Evolutionary conservation across 2,113 vertebrate species (phyloP), one percentile per base, ranked within the genome.

Genomic region (Cephalopholis sonnerati): DNA sequence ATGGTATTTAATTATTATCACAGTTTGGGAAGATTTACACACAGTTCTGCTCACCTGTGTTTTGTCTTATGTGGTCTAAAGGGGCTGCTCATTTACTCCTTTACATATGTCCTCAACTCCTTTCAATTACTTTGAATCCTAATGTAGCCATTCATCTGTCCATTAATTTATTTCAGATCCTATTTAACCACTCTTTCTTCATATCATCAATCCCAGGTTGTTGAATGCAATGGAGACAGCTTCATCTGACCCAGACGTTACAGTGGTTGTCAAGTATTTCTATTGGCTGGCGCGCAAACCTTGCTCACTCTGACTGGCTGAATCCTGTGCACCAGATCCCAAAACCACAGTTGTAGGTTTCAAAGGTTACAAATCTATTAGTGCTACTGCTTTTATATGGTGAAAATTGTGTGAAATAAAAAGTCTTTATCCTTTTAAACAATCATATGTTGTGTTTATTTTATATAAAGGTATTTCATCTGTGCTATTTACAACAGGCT

Each of bases 281-380:
- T 93, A 85, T 75, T 68, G 88, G 79, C 54, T 92, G 59, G 91
- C 90, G 0, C 18, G 79, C 27, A 93, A 94, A 81, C 92, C 92
- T 36, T 57, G 48, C 5, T 50, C 48, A 18, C 6, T 32, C 15
- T 36, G 39, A 18, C 17, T 50, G 48, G 48, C 16, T 17, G 4
- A 18, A 50, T 18, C 16, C 16, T 50, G 48, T 7, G 5, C 48
- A 50, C 16, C 48, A 50, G 48, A 48, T 48, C 46, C 13, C 9
- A 2, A 44, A 7, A 2, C 6, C 41, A 44, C 8, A 10, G 41
- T 44, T 44, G 9, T n/a, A n/a, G n/a, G n/a, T n/a, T n/a, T n/a
- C n/a, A n/a, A n/a, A n/a, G n/a, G n/a, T n/a, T n/a, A 44, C 41
- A 44, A 12, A 44, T 44, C 8, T 44, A 44, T 10, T 44, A 44